Base-by-base conservation (phyloP, 2,113 vertebrate genomes). In the Micronycteris hirsuta region DNA sequence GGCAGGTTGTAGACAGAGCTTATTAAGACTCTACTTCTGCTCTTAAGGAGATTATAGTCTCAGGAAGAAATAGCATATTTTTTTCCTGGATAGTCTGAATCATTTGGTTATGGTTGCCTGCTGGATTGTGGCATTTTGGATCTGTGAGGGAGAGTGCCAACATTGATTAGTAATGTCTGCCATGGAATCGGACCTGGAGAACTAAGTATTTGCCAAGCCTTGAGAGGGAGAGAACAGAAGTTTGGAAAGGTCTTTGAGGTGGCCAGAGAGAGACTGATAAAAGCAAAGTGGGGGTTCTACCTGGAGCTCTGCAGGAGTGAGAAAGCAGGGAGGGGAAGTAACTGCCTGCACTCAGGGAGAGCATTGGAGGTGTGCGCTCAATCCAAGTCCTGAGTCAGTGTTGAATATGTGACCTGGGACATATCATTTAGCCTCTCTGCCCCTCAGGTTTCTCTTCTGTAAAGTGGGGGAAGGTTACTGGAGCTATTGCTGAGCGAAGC, bases 161-260 rank as follows among this genome's bases (percentile, higher is more conserved):
- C 54, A 43, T 56, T 41, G 71, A 85, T 89, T 80, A 49, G 54
- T 89, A 47, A 85, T 58, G 71, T 85, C 89, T 94, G 65, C 89
- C 10, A 1, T 3, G 31, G 56, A 61, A 65, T n/a, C 52, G 14
- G 33, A 12, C 0, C 0, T 17, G n/a, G 26, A 5, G 20, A 58
- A 26, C 12, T n/a, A 49, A 67, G 20, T 22, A 12, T 65, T n/a
- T n/a, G 65, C 56, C 6, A 24, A 1, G 38, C 8, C 24, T 80
- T 47, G 45, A 74, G 14, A 41, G 33, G 3, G 80, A 81, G 31
- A 61, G 14, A 16, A 4, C 52, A 10, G 36, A 54, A 43, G 58
- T 76, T 56, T 58, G 38, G 47, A n/a, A 90, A 38, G 58, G 74
- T 8, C 17, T 49, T 74, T 70, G 16, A 91, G 22, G 1, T 19